Percentiles rank a stretch among this genome's conserved stretches.
phyloP scores from a whole-genome alignment of 2,888 invertebrate species.

The Apodemia zela region DNA sequence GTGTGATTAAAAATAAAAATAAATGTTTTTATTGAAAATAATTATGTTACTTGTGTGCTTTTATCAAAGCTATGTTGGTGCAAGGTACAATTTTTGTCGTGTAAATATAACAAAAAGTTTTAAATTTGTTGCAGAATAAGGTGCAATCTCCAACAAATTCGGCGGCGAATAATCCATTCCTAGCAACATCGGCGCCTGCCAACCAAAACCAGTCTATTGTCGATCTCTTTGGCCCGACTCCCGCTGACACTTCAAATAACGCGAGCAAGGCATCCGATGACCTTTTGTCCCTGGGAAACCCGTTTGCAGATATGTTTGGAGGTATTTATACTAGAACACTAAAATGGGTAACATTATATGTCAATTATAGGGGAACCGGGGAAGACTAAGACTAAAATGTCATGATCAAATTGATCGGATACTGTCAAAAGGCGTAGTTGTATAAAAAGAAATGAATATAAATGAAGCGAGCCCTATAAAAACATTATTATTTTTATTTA shows the following conservation, averaged over 20 bases:
- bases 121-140: conserved; percentile 74
- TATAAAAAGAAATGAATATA: too few species aligned
- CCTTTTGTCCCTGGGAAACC: conserved; percentile 93
- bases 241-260: conserved; percentile 54
- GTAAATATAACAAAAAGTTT: conserved; percentile 9
- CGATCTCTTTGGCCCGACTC: conserved; percentile 87
- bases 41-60: not conserved
- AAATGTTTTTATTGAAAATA: too few species aligned
- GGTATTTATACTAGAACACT: conserved; percentile 47
- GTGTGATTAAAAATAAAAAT: too few species aligned
- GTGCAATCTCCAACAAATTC: conserved; percentile 88
- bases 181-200: conserved; percentile 84
- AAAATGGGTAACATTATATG: too few species aligned
- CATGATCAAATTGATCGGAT: too few species aligned
- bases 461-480: too few species aligned
- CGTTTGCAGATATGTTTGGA: conserved; percentile 93
- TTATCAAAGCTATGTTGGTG: not conserved
- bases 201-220: conserved; percentile 79
- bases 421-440: too few species aligned
- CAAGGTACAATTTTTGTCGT: not conserved
- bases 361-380: too few species aligned
- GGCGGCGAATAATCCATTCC: conserved; percentile 91
- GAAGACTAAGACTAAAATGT: too few species aligned
- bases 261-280: conserved; percentile 87
- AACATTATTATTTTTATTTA: too few species aligned